Base-by-base conservation (phyloP, 2,888 invertebrate species). In the Podotricha telesiphe region DNA sequence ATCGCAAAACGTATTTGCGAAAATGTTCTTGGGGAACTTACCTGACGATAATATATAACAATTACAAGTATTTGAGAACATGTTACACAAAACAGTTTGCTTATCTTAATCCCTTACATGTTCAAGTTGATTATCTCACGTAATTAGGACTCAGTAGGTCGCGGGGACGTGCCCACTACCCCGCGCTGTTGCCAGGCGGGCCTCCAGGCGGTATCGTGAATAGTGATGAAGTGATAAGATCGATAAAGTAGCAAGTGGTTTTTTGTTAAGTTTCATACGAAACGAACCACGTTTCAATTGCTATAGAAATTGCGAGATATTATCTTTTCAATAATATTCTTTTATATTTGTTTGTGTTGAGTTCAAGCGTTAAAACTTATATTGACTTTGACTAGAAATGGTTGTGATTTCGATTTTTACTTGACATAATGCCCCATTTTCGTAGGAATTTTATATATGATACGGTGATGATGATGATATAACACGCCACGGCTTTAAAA, bases 201-300 rank as follows among this genome's bases (percentile, higher is more conserved):
- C 56, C 0, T 3, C 8, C 48, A 5, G 13, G 13, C 20, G 15
- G 40, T 37, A 48, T 48, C 65, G 19, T 37, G 56, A 56, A 65
- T 65, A 65, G 19, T 19, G 65, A 65, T 65, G 34, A 42, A 66
- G 50, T 13, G 50, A 66, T 65, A n/a, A 17, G 15, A 19, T 50
- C 48, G 66, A 58, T 59, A 50, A 50, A 15, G 19, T 10, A 37
- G 37, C 20, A 40, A 51, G 51, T 28, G 13, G 1, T 47, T 10
- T 11, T 48, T 66, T 50, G 17, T 45, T 28, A 19, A 34, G 19
- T 34, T 15, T 20, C 51, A 15, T 28, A n/a, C 7, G 7, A n/a
- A 15, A 28, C 53, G n/a, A 53, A 8, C 40, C 58, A 42, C 58
- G 58, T 58, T 20, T 58, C 58, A 8, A 58, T 58, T 20, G 58